Conservation (phyloP, 2,113 vertebrate species). For the Mormoops blainvillei region DNA sequence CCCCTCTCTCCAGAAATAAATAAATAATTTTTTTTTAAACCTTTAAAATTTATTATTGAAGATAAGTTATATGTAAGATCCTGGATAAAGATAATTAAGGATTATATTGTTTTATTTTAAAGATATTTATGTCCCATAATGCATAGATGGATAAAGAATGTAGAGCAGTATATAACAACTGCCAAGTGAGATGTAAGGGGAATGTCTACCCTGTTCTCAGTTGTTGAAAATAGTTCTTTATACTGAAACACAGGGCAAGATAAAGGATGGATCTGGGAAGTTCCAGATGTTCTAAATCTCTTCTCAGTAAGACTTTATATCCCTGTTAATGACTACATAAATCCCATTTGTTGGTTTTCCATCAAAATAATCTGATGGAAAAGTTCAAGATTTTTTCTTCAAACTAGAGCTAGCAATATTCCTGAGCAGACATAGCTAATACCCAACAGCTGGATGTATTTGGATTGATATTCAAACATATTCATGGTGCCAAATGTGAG, state of each 20-base stretch:
- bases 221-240: not conserved
- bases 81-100: not conserved
- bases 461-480: slow-evolving; percentile 52
- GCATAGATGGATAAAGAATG: not conserved
- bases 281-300: not conserved
- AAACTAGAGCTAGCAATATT: slow-evolving; percentile 28
- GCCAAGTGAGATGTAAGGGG: not conserved
- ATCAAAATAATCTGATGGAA: not conserved
- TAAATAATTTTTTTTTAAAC: no score
- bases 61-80: not conserved
- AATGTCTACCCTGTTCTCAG: not conserved
- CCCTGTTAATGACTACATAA: not conserved
- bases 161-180: not conserved
- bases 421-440: slow-evolving; percentile 26
- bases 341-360: not conserved
- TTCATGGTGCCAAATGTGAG: slow-evolving; percentile 18
- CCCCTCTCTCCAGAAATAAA: no score
- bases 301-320: not conserved
- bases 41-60: no score
- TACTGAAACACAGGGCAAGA: not conserved
- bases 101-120: not conserved
- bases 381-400: slow-evolving; percentile 16
- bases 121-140: not conserved
- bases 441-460: slow-evolving; percentile 33
- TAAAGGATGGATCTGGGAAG: not conserved